Base-by-base conservation (phyloP, 2,113 vertebrate species). In the Addax nasomaculatus region DNA sequence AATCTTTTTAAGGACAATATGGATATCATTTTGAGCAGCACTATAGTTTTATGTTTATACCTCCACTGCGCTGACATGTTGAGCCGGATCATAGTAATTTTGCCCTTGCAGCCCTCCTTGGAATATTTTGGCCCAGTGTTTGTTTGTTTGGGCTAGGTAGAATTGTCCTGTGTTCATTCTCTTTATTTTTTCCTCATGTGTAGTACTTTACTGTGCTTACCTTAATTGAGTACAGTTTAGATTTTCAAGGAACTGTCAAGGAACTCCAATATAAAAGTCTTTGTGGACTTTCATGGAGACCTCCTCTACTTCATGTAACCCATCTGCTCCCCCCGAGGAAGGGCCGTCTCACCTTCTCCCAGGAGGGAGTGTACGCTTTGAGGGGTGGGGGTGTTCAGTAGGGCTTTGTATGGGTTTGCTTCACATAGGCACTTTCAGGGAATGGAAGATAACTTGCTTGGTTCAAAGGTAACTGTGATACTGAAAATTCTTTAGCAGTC, bases 1-100 rank as follows among this genome's bases (percentile, higher is more conserved):
- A n/a, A 17, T 16, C 11, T 17, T 25, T 70, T 88, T 58, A 78
- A 83, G 58, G 39, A 43, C 4, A 62, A 13, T 5, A 17, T n/a
- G 45, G 49, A 29, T 19, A 13, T 49, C 30, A 6, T 45, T 81
- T 64, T 58, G 92, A 76, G 60, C 53, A 39, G 39, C 47, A 43
- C 25, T 15, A 0, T 67, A 84, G 58, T 78, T 64, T 39, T 90
- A 0, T 51, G 4, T 76, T 53, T 85, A 16, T 23, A 53, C 53
- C 39, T n/a, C 58, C 16, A 36, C 19, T 49, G n/a, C 5, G 17
- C 1, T 11, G 36, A 12, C 23, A 19, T 23, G 5, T 2, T 2
- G 3, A 8, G 47, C 62, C 39, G 36, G 45, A 30, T 33, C 58
- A 27, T 10, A 51, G 67, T 89, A n/a, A 13, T 84, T 85, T 85